Conservation (phyloP, 2,888 invertebrate genomes). For the Eudemis profundana region DNA sequence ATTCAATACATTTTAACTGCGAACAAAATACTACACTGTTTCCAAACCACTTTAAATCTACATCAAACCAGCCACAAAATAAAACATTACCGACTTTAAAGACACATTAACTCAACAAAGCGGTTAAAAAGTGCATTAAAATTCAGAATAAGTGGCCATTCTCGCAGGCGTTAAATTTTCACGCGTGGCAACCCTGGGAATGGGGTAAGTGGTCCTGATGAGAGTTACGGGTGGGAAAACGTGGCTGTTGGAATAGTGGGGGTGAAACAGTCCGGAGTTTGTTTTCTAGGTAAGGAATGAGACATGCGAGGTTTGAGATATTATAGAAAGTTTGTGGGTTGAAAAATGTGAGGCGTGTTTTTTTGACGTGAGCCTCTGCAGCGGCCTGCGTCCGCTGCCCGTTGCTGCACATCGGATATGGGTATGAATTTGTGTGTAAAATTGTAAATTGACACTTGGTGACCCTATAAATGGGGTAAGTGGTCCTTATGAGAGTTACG, state of each 20-base stretch:
- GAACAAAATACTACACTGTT: too few species aligned
- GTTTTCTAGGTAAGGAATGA: not conserved
- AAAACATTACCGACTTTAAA: constrained; percentile 20
- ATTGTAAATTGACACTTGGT: constrained; percentile 60
- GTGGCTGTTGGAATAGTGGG: constrained; percentile 49
- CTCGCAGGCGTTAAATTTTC: constrained; percentile 59
- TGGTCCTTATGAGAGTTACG: constrained; percentile 54
- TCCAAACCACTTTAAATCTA: not conserved
- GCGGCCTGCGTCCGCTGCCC: too few species aligned
- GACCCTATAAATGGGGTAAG: constrained; percentile 45
- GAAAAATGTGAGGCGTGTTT: too few species aligned
- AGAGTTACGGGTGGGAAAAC: constrained; percentile 56
- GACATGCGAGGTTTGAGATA: not conserved
- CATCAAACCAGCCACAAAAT: constrained; percentile 12
- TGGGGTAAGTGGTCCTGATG: constrained; percentile 47
- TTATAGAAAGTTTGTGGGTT: too few species aligned
- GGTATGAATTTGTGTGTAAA: too few species aligned
- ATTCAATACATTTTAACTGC: too few species aligned
- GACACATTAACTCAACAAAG: constrained; percentile 28
- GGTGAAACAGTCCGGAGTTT: constrained; percentile 18
- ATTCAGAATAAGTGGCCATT: constrained; percentile 53
- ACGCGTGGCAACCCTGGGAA: constrained; percentile 53
- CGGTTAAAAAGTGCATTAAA: constrained; percentile 34
- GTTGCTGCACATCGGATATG: too few species aligned
- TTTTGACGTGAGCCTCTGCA: too few species aligned